Evolutionary conservation across 2,888 invertebrate genomes (phyloP).

Genomic region (Drosophila bunnanda): DNA sequence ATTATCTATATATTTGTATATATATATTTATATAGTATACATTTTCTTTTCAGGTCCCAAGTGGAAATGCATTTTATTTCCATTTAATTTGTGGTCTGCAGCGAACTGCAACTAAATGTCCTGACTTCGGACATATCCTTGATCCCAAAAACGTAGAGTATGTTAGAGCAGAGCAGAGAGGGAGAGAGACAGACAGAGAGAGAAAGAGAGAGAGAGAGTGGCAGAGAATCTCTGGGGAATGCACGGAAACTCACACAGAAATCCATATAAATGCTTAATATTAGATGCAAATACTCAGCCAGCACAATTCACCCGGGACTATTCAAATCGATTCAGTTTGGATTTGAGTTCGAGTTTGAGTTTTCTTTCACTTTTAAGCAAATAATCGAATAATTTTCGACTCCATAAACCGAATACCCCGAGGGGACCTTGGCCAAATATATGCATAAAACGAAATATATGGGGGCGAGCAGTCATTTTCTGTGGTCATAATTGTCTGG

Average conservation of each 20-base stretch:
- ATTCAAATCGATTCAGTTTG: constrained; percentile 32
- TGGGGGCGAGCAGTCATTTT: constrained; percentile 9
- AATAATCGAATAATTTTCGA: constrained; percentile 43
- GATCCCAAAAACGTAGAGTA: not conserved
- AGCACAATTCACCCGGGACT: constrained; percentile 11
- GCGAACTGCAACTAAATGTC: constrained; percentile 41
- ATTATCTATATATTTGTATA: not conserved
- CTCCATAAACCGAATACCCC: not conserved
- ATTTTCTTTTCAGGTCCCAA: constrained; percentile 20
- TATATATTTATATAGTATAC: constrained; percentile 11
- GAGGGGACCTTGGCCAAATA: not conserved
- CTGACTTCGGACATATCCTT: constrained; percentile 33
- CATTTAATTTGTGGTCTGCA: constrained; percentile 65
- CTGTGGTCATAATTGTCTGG: constrained; percentile 23
- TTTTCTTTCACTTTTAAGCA: constrained; percentile 24
- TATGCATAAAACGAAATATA: not conserved
- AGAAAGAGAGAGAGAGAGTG: too few species aligned
- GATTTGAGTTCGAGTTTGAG: constrained; percentile 11
- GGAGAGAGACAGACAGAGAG: too few species aligned
- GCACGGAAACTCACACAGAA: constrained; percentile 27
- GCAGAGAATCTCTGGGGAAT: constrained; percentile 12
- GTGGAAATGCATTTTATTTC: constrained; percentile 64
- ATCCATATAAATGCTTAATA: constrained; percentile 49
- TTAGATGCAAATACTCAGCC: constrained; percentile 30
- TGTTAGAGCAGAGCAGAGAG: too few species aligned